These are phyloP conservation scores for Temnothorax rugatulus DNA, from an alignment of 2,888 invertebrate species.

Conservation along the genomic window DNA sequence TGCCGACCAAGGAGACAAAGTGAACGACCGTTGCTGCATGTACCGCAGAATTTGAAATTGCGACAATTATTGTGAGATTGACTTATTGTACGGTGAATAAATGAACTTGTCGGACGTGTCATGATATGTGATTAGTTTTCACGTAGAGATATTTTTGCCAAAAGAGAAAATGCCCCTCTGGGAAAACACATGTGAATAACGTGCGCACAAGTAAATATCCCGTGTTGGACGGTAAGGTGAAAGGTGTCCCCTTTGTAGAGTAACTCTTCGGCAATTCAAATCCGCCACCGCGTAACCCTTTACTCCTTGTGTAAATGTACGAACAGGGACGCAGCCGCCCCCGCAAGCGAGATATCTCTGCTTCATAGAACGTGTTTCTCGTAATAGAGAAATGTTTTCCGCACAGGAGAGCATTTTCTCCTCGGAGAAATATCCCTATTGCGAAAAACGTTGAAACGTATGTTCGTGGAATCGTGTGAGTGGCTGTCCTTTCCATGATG, in stretches of 20 bases:
- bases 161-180: conserved; percentile 8
- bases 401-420: conserved; percentile 3
- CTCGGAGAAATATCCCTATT: conserved; percentile 13
- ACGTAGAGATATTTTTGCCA: background rate
- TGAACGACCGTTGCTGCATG: background rate
- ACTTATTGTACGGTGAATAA: background rate
- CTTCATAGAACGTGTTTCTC: background rate
- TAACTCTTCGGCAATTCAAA: background rate
- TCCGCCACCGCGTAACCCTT: background rate
- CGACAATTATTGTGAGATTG: background rate
- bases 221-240: conserved; percentile 13
- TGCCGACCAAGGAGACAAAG: background rate
- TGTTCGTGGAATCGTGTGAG: background rate
- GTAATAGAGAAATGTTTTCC: background rate
- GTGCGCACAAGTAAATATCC: background rate
- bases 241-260: conserved; percentile 24
- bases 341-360: background rate
- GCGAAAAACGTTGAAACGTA: background rate
- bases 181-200: background rate
- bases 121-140: background rate
- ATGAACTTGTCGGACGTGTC: background rate
- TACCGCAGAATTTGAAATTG: background rate
- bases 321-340: background rate
- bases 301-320: background rate
- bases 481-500: background rate